These are phyloP conservation scores for Diphyllodes magnificus DNA, from an alignment of 2,113 vertebrate species.

Conservation along the genomic window DNA sequence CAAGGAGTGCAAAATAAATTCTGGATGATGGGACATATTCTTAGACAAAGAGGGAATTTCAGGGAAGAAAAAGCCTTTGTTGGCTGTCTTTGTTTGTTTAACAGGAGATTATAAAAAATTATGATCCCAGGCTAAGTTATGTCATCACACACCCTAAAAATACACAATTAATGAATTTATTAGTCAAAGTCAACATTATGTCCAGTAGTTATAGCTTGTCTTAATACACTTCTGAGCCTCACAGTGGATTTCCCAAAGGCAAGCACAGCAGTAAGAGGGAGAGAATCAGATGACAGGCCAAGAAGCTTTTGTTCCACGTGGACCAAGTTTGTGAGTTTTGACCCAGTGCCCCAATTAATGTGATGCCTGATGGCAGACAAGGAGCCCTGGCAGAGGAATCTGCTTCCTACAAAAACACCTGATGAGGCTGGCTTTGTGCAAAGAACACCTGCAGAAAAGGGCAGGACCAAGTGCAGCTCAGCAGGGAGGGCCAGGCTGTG, in stretches of 20 bases:
- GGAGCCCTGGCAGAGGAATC: background rate
- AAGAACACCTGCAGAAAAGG: background rate
- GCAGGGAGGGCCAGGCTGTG: background rate
- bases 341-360: background rate
- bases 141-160: background rate
- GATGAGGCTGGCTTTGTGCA: background rate
- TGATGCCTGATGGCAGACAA: accelerated
- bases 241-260: background rate
- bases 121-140: background rate
- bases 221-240: background rate
- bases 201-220: background rate
- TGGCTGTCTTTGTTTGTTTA: background rate
- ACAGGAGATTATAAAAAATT: background rate
- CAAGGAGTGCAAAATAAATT: slow-evolving; percentile 38
- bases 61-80: background rate
- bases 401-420: background rate
- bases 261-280: background rate
- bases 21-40: background rate
- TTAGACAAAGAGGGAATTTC: slow-evolving; percentile 7
- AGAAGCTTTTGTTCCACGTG: background rate
- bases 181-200: background rate
- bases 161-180: background rate
- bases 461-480: background rate
- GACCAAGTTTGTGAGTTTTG: background rate
- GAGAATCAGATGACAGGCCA: background rate